Percentiles rank a stretch among this genome's conserved stretches.
Evolutionary conservation across 2,888 invertebrate species (phyloP).

Genomic region (Pasiphila rectangulata): DNA sequence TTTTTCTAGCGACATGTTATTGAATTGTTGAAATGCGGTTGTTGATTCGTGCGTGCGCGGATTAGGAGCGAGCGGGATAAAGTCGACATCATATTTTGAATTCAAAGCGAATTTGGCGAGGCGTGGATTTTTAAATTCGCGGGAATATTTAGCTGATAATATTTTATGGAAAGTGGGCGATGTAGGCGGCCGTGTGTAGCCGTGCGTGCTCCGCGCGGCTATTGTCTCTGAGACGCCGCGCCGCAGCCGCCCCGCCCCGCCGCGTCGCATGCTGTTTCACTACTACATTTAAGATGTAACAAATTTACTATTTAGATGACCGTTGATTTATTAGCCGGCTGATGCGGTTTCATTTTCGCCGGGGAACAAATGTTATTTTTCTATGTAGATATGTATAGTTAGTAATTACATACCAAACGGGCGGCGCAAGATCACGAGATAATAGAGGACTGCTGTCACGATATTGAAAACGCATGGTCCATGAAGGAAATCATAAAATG

Average conservation of each 20-base stretch:
- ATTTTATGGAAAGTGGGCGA: slow-evolving; percentile 24
- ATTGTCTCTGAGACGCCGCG: slow-evolving; percentile 41
- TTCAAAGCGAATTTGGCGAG: slow-evolving; percentile 6
- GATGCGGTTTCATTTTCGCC: too few relatives aligned
- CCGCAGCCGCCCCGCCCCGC: slow-evolving; percentile 10
- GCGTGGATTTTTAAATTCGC: slow-evolving; percentile 22
- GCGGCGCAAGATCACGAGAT: too few relatives aligned
- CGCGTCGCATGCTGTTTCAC: slow-evolving; percentile 7
- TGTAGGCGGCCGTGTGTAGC: slow-evolving; percentile 18
- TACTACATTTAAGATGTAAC: background rate
- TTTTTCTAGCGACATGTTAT: slow-evolving; percentile 30
- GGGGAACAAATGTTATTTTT: too few relatives aligned
- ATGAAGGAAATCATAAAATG: too few relatives aligned
- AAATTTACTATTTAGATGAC: too few relatives aligned
- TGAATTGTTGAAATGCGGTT: slow-evolving; percentile 25
- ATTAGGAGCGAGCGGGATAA: slow-evolving; percentile 11
- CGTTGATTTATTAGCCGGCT: too few relatives aligned
- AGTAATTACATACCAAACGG: too few relatives aligned
- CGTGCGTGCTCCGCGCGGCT: slow-evolving; percentile 33
- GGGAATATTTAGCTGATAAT: slow-evolving; percentile 29
- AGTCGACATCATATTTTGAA: slow-evolving; percentile 1
- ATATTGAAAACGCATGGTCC: too few relatives aligned
- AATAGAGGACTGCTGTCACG: too few relatives aligned
- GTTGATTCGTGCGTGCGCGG: slow-evolving; percentile 5
- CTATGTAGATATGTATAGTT: too few relatives aligned